Percentiles rank a stretch among this genome's conserved stretches.
Evolutionary conservation across 2,797 vertebrate genomes (phyloP).

Genomic region (Synanceia verrucosa): DNA sequence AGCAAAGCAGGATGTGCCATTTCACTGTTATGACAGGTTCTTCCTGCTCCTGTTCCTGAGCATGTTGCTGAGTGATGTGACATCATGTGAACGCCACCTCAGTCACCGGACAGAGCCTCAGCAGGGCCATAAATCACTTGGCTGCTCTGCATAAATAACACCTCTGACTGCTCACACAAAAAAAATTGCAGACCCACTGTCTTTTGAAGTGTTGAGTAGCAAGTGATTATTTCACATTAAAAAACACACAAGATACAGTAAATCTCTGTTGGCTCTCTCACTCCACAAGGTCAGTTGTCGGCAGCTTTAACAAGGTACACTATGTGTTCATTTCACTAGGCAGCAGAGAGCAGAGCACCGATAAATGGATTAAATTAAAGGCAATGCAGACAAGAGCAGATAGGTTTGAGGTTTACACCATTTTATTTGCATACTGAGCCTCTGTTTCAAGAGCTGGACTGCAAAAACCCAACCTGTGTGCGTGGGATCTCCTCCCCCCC

Average conservation of each 20-base stretch:
- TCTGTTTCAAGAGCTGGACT: not conserved
- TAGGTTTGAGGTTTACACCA: constrained; percentile 4
- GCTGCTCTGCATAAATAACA: not conserved
- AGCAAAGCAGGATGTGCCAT: not conserved
- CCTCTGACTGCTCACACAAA: not conserved
- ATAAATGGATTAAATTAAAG: constrained; percentile 25
- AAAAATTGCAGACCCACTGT: not conserved
- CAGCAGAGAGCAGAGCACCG: constrained; percentile 6
- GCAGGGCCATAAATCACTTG: constrained; percentile 7
- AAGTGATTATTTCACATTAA: constrained; percentile 26
- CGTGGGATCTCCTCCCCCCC: not conserved
- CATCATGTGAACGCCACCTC: not conserved
- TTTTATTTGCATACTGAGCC: not conserved
- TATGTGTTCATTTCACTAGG: constrained; percentile 3
- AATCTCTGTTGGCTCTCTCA: not conserved
- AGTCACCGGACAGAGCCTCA: not conserved
- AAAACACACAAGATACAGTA: not conserved
- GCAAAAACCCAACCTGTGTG: not conserved
- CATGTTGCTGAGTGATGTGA: not conserved
- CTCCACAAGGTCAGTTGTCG: constrained; percentile 32
- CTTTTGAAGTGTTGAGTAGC: not conserved
- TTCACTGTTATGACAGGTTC: not conserved
- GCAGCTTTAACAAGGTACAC: not conserved
- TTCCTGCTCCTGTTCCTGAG: not conserved
- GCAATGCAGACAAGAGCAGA: constrained; percentile 1